Evolutionary conservation across 23 tunicate genomes (phyloP).

Genomic region (Trididemnum clinides): DNA sequence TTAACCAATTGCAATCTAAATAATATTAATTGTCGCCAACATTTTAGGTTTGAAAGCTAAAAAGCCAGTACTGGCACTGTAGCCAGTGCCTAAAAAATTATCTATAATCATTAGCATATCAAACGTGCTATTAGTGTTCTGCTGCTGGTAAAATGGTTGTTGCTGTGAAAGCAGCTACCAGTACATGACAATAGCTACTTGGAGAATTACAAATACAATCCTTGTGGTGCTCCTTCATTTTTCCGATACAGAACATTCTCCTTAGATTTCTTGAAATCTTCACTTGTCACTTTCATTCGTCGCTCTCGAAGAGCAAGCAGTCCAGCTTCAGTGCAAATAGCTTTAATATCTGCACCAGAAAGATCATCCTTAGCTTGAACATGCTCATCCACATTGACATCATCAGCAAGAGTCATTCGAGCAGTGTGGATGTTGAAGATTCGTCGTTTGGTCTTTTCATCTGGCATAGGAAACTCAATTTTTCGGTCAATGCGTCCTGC

Average conservation of each 20-base stretch:
- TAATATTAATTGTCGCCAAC: too few relatives aligned
- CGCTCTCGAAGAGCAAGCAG: slow-evolving; percentile 91
- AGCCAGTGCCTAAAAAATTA: too few relatives aligned
- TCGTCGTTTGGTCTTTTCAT: slow-evolving; percentile 90
- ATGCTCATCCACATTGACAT: slow-evolving; percentile 93
- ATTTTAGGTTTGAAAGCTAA: too few relatives aligned
- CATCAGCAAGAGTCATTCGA: slow-evolving; percentile 89
- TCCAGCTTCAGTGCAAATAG: slow-evolving; percentile 99
- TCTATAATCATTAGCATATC: too few relatives aligned
- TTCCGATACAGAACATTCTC: slow-evolving; percentile 97
- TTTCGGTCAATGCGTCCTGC: slow-evolving; percentile 98
- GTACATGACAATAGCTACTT: too few relatives aligned
- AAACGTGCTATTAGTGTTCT: too few relatives aligned
- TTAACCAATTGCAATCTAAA: too few relatives aligned
- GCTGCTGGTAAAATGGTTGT: too few relatives aligned
- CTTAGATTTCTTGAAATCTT: slow-evolving; percentile 92
- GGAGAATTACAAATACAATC: slow-evolving; percentile 82
- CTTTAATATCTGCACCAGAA: slow-evolving; percentile 98
- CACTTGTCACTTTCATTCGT: slow-evolving; percentile 93
- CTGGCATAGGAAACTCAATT: slow-evolving; percentile 98
- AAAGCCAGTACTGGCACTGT: too few relatives aligned
- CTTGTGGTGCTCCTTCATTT: slow-evolving; percentile 97
- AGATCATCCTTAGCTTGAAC: slow-evolving; percentile 95
- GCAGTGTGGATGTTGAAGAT: slow-evolving; percentile 97
- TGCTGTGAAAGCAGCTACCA: too few relatives aligned